Percentiles rank a stretch among this genome's conserved stretches.
Evolutionary conservation across 2,797 vertebrate genomes (phyloP).

Genomic region (Ispidina lecontei): DNA sequence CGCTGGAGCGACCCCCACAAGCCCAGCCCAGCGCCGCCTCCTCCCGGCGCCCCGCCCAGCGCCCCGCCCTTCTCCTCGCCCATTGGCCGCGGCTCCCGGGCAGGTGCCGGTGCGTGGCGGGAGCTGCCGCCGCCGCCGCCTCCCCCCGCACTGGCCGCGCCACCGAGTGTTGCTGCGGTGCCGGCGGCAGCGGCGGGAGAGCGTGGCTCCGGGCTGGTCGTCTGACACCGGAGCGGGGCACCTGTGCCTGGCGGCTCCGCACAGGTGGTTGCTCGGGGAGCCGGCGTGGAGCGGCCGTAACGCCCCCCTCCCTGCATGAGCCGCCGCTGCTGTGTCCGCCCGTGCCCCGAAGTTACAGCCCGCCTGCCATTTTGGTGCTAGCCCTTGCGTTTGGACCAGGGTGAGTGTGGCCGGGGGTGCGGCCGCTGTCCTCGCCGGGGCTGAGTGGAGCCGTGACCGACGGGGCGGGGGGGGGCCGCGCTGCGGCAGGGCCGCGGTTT

Average conservation of each 20-base stretch:
- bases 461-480: neutral
- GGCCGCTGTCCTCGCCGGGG: neutral
- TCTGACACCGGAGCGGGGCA: neutral
- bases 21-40: too few species aligned
- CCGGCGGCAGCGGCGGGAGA: accelerated
- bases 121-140: neutral
- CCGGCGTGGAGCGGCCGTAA: neutral
- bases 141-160: neutral
- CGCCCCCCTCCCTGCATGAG: neutral
- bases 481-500: neutral
- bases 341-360: neutral
- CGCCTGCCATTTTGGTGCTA: neutral
- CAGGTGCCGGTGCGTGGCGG: too few species aligned
- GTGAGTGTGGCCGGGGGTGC: neutral
- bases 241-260: neutral
- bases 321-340: neutral
- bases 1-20: too few species aligned
- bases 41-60: too few species aligned
- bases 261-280: neutral
- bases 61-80: too few species aligned
- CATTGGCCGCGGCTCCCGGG: too few species aligned
- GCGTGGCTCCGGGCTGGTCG: neutral
- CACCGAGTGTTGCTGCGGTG: neutral
- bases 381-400: neutral
- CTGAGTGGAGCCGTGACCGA: neutral